Percentiles rank a stretch among this genome's conserved stretches.
Evolutionary conservation across 2,797 vertebrate species (phyloP).

Genomic region (Esox lucius): DNA sequence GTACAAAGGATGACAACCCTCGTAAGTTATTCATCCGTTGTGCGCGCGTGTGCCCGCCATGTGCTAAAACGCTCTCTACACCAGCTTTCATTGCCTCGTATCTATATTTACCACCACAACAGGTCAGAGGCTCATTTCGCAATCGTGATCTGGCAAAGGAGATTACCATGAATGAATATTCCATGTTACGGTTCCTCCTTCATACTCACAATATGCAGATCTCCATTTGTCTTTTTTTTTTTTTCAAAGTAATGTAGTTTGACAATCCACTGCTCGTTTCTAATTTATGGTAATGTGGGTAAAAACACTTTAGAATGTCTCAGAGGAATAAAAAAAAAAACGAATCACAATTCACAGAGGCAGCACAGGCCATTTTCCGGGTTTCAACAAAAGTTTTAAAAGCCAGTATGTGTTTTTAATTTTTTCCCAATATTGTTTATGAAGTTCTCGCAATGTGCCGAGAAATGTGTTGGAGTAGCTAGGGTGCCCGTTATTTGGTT

Average conservation of each 20-base stretch:
- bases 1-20: constrained; percentile 47
- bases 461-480: constrained; percentile 35
- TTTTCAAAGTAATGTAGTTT: constrained; percentile 64
- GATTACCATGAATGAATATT: constrained; percentile 72
- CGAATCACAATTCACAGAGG: constrained; percentile 53
- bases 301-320: constrained; percentile 67
- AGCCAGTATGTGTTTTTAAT: constrained; percentile 42
- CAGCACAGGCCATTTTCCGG: constrained; percentile 41
- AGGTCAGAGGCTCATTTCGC: constrained; percentile 51
- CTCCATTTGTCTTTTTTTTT: constrained; percentile 54
- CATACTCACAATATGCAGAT: constrained; percentile 54
- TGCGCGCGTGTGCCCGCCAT: neutral
- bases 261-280: constrained; percentile 56
- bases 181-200: constrained; percentile 69
- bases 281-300: constrained; percentile 74
- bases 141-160: constrained; percentile 59
- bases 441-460: constrained; percentile 37
- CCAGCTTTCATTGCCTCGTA: constrained; percentile 5
- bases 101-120: constrained; percentile 56
- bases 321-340: constrained; percentile 64
- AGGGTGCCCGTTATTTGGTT: constrained; percentile 51
- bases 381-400: constrained; percentile 29
- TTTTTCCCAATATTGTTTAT: constrained; percentile 23
- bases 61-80: constrained; percentile 2
- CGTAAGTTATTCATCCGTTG: constrained; percentile 25